Evolutionary conservation across 2,797 vertebrate genomes (phyloP).

Genomic region (Pyrocephalus nanus): DNA sequence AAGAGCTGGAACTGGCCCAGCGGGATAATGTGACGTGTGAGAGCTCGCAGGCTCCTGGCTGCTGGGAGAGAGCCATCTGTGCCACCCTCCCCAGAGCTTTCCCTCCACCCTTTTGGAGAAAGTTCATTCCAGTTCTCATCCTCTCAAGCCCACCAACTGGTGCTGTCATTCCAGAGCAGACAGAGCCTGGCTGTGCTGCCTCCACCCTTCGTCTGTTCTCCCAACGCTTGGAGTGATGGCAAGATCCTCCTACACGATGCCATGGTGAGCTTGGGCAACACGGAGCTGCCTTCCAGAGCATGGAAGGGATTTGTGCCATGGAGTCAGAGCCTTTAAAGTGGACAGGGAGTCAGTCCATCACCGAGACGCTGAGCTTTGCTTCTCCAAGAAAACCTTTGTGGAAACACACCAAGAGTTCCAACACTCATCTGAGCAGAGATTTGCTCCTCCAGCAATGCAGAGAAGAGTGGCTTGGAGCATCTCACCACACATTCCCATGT

Average conservation of each 20-base stretch:
- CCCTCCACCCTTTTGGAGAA: background rate
- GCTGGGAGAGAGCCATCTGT: background rate
- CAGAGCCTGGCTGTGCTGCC: background rate
- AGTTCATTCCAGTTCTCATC: background rate
- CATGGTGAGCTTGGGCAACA: background rate
- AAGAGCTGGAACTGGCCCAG: background rate
- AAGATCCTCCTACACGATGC: background rate
- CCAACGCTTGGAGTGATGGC: fast-evolving
- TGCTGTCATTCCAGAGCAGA: background rate
- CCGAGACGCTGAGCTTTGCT: background rate
- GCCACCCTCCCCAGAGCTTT: background rate
- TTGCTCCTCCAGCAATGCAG: background rate
- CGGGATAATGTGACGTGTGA: background rate
- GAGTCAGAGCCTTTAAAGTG: background rate
- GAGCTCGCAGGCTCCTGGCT: slow-evolving; percentile 1
- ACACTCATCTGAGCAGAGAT: fast-evolving
- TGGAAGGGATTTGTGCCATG: background rate
- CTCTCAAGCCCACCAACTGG: background rate
- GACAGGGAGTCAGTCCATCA: background rate
- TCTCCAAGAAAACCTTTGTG: background rate
- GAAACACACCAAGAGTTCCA: background rate
- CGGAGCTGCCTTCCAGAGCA: background rate
- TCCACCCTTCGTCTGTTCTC: background rate
- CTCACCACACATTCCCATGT: fast-evolving
- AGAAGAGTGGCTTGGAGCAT: background rate